A percentile compares a stretch with the other conserved stretches of the same genome.
Conservation (phyloP, 2,888 invertebrate species). For the Rhogogaster chlorosoma region DNA sequence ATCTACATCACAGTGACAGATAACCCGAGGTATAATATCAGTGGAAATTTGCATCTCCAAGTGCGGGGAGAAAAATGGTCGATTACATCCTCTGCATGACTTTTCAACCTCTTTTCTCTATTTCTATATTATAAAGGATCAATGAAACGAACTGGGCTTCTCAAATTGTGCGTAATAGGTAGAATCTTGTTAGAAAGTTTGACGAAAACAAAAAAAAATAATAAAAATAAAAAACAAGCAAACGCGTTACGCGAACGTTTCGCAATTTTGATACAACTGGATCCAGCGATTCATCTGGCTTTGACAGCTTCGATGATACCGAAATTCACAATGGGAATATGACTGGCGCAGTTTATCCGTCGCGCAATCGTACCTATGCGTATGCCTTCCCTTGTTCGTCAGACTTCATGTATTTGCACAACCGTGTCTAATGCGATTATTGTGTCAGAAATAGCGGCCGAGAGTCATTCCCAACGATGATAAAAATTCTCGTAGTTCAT, state of each 20-base stretch:
- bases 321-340: not conserved
- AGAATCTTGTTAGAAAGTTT: no score
- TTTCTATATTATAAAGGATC: not conserved
- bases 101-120: not conserved
- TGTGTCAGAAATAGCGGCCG: not conserved
- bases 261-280: not conserved
- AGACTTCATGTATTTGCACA: not conserved
- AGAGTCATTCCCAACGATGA: not conserved
- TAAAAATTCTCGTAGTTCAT: not conserved
- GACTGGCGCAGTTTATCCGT: not conserved
- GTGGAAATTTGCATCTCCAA: not conserved
- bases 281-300: not conserved
- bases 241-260: not conserved
- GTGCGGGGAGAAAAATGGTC: not conserved
- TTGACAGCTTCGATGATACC: not conserved
- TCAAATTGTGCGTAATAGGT: no score
- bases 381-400: not conserved
- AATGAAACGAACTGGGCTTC: not conserved
- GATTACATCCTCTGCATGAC: not conserved
- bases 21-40: not conserved
- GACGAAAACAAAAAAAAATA: not conserved
- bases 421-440: not conserved
- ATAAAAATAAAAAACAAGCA: not conserved
- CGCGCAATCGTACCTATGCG: not conserved
- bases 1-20: conserved; percentile 3